Percentiles rank a stretch among this genome's conserved stretches.
These are phyloP conservation scores for Indicator indicator DNA, from an alignment of 2,113 vertebrate genomes.

Conservation along the genomic window DNA sequence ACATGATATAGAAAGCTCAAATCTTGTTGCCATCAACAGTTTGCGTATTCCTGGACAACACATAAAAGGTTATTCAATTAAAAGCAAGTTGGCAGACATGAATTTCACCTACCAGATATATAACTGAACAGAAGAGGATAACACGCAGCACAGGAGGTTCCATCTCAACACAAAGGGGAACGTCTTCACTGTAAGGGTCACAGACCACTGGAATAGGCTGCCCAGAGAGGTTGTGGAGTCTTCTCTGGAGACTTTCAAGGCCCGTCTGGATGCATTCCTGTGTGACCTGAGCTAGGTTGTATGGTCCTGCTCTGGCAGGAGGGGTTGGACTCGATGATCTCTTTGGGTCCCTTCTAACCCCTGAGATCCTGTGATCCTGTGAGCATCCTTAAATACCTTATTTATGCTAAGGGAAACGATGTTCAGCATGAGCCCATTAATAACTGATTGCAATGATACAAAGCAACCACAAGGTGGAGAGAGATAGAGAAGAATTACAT, in stretches of 20 bases:
- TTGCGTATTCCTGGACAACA: neutral
- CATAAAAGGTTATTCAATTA: neutral
- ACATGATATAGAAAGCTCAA: neutral
- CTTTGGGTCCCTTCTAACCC: too few relatives aligned
- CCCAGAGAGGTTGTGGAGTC: too few relatives aligned
- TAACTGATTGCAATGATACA: neutral
- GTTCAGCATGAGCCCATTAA: neutral
- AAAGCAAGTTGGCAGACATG: neutral
- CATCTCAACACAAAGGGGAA: too few relatives aligned
- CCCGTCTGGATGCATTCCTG: too few relatives aligned
- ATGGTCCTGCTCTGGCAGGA: too few relatives aligned
- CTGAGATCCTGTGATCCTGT: too few relatives aligned
- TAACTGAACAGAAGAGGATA: neutral
- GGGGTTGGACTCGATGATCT: too few relatives aligned
- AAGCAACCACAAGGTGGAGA: conserved; percentile 33
- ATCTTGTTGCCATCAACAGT: neutral
- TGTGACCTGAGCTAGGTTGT: too few relatives aligned
- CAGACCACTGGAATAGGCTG: too few relatives aligned
- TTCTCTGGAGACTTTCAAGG: too few relatives aligned
- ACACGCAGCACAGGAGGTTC: too few relatives aligned
- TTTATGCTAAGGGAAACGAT: neutral
- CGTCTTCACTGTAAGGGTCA: too few relatives aligned
- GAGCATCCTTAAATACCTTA: neutral
- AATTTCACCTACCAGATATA: neutral
- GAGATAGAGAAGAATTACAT: neutral